phyloP scores from a whole-genome alignment of 2,113 vertebrate species.

The Oplegnathus fasciatus region DNA sequence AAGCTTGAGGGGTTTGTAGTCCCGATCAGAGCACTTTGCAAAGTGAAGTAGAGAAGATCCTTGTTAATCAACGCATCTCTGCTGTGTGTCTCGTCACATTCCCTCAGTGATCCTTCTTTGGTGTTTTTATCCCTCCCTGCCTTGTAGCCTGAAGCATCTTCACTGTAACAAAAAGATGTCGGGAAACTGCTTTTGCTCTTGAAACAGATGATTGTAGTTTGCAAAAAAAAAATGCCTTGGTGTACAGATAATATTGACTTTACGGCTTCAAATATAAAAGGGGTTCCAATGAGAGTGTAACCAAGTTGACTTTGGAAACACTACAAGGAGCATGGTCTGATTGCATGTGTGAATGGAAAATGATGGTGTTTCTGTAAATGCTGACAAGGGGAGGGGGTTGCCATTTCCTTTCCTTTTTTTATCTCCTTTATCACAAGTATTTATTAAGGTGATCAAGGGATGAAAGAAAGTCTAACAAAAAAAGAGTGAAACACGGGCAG shows the following conservation, averaged over 20 bases:
- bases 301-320: constrained; percentile 62
- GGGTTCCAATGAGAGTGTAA: constrained; percentile 45
- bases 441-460: background rate
- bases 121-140: constrained; percentile 39
- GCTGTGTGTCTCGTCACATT: constrained; percentile 26
- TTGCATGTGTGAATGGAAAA: constrained; percentile 50
- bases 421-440: background rate
- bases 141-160: constrained; percentile 55
- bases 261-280: constrained; percentile 34
- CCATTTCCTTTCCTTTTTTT: background rate
- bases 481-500: background rate
- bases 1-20: background rate
- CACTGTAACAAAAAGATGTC: constrained; percentile 40
- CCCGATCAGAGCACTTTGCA: background rate
- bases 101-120: constrained; percentile 19
- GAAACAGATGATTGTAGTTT: constrained; percentile 68
- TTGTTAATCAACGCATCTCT: background rate
- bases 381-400: background rate
- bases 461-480: background rate
- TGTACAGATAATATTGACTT: constrained; percentile 55
- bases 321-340: constrained; percentile 41
- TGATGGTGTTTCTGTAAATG: constrained; percentile 40
- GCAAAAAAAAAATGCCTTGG: constrained; percentile 32
- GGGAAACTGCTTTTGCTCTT: constrained; percentile 64
- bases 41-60: constrained; percentile 10